Conservation (phyloP, 2,113 vertebrate species). For the Cephalopholis sonnerati region DNA sequence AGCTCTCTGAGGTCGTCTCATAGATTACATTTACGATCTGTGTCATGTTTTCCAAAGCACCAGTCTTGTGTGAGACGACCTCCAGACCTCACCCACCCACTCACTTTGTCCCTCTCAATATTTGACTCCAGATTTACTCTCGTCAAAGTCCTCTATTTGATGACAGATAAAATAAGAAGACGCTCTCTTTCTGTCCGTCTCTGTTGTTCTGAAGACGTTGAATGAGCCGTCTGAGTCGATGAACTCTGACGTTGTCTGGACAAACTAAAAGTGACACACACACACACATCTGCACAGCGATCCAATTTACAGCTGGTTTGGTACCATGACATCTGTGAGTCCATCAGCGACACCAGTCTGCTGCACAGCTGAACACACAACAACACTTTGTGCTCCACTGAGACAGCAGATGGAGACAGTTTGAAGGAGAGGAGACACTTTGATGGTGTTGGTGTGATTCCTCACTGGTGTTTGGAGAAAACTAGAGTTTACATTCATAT, state of each 20-base stretch:
- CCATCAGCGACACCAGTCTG: slow-evolving; percentile 6
- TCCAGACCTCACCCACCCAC: neutral
- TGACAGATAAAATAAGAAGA: neutral
- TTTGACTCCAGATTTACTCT: neutral
- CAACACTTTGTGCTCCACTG: slow-evolving; percentile 44
- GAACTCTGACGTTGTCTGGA: slow-evolving; percentile 9
- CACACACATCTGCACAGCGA: slow-evolving; percentile 12
- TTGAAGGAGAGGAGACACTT: slow-evolving; percentile 14
- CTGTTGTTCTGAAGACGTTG: neutral
- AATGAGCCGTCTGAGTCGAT: slow-evolving; percentile 10
- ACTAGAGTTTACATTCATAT: neutral
- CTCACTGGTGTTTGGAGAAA: too few species aligned
- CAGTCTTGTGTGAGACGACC: neutral
- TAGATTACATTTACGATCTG: too few species aligned
- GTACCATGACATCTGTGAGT: slow-evolving; percentile 41
- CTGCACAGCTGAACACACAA: slow-evolving; percentile 33
- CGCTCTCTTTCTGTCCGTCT: neutral
- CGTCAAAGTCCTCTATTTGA: neutral
- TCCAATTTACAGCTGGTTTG: slow-evolving; percentile 50
- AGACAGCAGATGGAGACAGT: slow-evolving; percentile 40
- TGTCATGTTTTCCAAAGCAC: neutral
- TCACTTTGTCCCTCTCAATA: neutral
- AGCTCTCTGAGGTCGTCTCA: too few species aligned
- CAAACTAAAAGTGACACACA: slow-evolving; percentile 32
- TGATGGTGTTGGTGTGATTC: neutral